These are phyloP conservation scores for human DNA, from an alignment of 2,113 vertebrate species.

Conservation along the genomic window DNA sequence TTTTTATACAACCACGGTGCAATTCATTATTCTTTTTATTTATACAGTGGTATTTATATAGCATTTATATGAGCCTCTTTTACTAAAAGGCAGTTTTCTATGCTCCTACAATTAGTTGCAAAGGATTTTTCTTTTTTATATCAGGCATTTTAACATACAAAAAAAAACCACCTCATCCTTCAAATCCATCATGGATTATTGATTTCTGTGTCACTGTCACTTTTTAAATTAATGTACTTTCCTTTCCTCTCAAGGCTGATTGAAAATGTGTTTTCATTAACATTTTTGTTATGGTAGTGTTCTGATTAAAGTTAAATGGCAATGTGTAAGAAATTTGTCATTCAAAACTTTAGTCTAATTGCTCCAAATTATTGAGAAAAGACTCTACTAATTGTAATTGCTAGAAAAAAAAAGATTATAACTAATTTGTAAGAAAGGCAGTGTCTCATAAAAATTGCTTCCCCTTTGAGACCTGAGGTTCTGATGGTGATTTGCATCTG, in stretches of 20 bases:
- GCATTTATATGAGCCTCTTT: not conserved
- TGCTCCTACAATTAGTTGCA: not conserved
- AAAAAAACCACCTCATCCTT: not conserved
- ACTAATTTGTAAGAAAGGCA: not conserved
- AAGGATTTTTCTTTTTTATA: not conserved
- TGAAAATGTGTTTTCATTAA: constrained; percentile 51
- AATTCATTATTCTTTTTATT: no score
- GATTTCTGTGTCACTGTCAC: not conserved
- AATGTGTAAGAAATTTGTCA: not conserved
- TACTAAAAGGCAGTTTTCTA: not conserved
- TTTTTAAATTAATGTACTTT: constrained; percentile 9
- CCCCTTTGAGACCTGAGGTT: not conserved
- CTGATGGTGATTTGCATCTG: not conserved
- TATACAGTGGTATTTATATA: not conserved
- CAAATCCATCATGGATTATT: not conserved
- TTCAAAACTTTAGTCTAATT: constrained; percentile 13
- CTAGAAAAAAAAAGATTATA: not conserved
- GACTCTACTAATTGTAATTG: not conserved
- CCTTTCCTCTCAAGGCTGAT: not conserved
- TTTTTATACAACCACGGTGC: rapidly evolving
- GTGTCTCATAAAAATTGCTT: not conserved
- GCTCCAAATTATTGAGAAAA: constrained; percentile 14
- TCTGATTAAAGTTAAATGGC: constrained; percentile 51
- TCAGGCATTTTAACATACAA: not conserved
- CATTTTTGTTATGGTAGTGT: not conserved